Conservation (phyloP, 2,113 vertebrate genomes). For the Cyprinodon variegatus region DNA sequence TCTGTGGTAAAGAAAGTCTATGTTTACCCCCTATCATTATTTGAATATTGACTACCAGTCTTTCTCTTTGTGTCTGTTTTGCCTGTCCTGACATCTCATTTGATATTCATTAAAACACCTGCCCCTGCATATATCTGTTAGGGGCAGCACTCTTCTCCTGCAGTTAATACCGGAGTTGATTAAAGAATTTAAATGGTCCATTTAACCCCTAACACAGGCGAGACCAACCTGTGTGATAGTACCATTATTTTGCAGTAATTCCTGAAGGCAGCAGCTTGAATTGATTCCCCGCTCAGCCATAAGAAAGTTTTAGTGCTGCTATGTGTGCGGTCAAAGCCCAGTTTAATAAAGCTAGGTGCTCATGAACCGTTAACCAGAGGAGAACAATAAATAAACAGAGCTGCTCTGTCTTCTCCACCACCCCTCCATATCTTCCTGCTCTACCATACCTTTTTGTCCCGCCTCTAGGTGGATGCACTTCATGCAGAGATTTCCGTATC, state of each 20-base stretch:
- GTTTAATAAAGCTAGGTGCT: conserved; percentile 84
- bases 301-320: conserved; percentile 82
- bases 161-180: conserved; percentile 77
- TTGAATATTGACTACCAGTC: not conserved
- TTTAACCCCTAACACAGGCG: conserved; percentile 73
- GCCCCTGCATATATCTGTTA: conserved; percentile 32
- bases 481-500: conserved; percentile 22
- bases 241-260: conserved; percentile 80
- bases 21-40: not conserved
- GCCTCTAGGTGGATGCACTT: conserved; percentile 18
- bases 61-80: conserved; percentile 12
- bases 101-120: conserved; percentile 52
- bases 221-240: conserved; percentile 67
- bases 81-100: conserved; percentile 42
- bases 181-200: conserved; percentile 79
- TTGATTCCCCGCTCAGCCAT: conserved; percentile 78
- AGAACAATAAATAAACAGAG: conserved; percentile 82
- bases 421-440: conserved; percentile 18
- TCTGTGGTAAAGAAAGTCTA: not conserved
- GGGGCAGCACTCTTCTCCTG: conserved; percentile 46
- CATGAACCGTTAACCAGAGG: conserved; percentile 74
- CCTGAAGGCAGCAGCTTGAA: conserved; percentile 70
- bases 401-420: conserved; percentile 31
- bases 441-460: conserved; percentile 18
- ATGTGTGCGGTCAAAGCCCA: conserved; percentile 82